Percentiles rank a stretch among this genome's conserved stretches.
phyloP scores from a whole-genome alignment of 2,113 vertebrate genomes.

The Alligator sinensis region DNA sequence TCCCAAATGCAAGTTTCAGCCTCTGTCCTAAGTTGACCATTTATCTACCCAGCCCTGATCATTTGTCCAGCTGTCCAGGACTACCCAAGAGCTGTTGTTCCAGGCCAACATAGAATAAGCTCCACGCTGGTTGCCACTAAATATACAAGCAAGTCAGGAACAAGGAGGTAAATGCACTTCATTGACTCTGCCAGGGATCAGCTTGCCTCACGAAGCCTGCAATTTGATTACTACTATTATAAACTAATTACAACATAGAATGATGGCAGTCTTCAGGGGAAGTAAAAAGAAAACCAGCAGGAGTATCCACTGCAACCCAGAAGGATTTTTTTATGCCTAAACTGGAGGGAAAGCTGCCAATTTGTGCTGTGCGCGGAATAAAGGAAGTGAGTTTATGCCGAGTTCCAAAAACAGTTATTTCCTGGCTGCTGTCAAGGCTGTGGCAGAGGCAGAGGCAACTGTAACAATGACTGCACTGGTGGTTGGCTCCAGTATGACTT shows the following conservation, averaged over 20 bases:
- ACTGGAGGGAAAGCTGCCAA: not conserved
- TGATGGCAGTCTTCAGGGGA: not conserved
- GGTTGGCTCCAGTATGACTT: not conserved
- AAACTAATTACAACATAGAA: not conserved
- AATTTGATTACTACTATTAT: not conserved
- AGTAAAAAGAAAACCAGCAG: not conserved
- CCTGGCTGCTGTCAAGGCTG: not conserved
- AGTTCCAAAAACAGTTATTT: not conserved
- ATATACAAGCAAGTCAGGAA: not conserved
- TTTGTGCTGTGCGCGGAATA: not conserved
- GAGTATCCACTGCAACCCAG: not conserved
- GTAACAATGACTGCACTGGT: not conserved
- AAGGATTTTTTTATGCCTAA: not conserved
- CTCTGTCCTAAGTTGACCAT: accelerated
- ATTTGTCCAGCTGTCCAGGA: not conserved
- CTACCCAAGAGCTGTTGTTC: not conserved
- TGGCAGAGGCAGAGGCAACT: not conserved
- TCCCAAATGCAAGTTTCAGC: not conserved
- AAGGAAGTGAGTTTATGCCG: not conserved
- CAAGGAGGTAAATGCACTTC: not conserved
- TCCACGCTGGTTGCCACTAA: not conserved
- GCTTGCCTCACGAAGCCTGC: accelerated
- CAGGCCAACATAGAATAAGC: not conserved
- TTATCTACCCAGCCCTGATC: not conserved
- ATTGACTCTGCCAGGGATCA: not conserved